Evolutionary conservation across 2,113 vertebrate species (phyloP), one percentile per base, ranked within the genome.

Genomic region (human (Homo sapiens)): DNA sequence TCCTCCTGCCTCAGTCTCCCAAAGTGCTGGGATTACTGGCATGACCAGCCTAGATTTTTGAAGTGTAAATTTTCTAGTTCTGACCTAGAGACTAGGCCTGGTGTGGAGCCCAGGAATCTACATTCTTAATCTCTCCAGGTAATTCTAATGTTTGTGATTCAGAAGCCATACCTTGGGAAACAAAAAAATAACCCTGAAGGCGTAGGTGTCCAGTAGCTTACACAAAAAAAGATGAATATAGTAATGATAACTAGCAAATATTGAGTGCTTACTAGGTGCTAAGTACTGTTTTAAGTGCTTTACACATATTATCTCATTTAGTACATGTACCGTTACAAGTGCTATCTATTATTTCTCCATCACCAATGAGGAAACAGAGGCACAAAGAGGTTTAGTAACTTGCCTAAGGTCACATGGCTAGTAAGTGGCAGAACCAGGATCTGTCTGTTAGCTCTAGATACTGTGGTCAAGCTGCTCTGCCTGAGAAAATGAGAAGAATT

Each of bases 401-500:
- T 89, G 22, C 66, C 68, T 86, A 91, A 86, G 72, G 43, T 92
- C 94, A 93, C 48, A 55, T 3, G 40, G 35, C 76, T 89, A 85
- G 45, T 76, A 95, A 88, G 43, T 82, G 55, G 59, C 81, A 95
- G 72, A 92, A 59, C 23, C 17, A 90, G 80, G 40, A 78, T 93
- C 52, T 85, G 30, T 86, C 70, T 23, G 40, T 57, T 78, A 78
- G 59, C n/a, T 96, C 70, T 45, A 76, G 50, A 61, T 38, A 76
- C 43, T 93, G 48, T 81, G 57, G 35, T 92, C 94, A 96, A 90
- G 73, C 38, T 72, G 45, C 27, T 91, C 40, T 90, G 45, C 72
- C 55, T 91, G 76, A 85, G 72, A 97, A 92, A 93, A 97, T 94
- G 89, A 93, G 86, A 94, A 73, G 79, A 96, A 96, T 89, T 89